Conservation (phyloP, 1,140 invertebrate genomes). For the Ruditapes philippinarum region DNA sequence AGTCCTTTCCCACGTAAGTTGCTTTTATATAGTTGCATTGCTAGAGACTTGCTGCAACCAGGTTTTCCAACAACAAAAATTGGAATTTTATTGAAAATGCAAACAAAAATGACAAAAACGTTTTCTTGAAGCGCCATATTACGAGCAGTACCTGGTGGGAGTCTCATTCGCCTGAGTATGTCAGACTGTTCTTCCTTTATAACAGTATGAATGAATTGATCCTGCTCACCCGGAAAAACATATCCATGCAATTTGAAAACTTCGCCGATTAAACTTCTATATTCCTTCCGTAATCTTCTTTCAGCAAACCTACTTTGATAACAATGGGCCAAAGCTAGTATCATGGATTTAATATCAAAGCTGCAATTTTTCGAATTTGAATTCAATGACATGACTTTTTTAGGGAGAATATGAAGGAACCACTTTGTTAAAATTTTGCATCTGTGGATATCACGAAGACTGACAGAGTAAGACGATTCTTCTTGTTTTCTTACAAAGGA, state of each 20-base stretch:
- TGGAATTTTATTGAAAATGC: constrained; percentile 79
- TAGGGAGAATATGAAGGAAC: constrained; percentile 65
- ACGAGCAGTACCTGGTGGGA: constrained; percentile 58
- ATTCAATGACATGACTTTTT: constrained; percentile 14
- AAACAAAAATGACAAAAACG: constrained; percentile 81
- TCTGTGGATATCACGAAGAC: constrained; percentile 76
- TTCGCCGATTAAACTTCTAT: constrained; percentile 21
- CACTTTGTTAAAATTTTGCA: constrained; percentile 71
- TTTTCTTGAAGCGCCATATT: constrained; percentile 82
- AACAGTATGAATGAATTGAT: not conserved
- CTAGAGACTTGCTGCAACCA: constrained; percentile 82
- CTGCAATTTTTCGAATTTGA: not conserved
- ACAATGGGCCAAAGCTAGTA: constrained; percentile 41
- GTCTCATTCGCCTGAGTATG: constrained; percentile 64
- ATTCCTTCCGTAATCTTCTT: constrained; percentile 57
- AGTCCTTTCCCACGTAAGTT: constrained; percentile 78
- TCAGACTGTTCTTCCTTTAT: constrained; percentile 65
- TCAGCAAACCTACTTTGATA: constrained; percentile 72
- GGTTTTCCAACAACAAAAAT: constrained; percentile 83
- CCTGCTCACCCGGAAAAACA: not conserved
- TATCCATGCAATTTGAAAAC: constrained; percentile 52
- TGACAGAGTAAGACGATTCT: constrained; percentile 68
- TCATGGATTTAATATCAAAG: constrained; percentile 13
- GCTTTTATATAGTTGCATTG: constrained; percentile 76
- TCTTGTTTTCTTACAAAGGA: constrained; percentile 68